These are phyloP conservation scores for Iselma pallidipennis DNA, from an alignment of 2,888 invertebrate genomes.

Conservation along the genomic window DNA sequence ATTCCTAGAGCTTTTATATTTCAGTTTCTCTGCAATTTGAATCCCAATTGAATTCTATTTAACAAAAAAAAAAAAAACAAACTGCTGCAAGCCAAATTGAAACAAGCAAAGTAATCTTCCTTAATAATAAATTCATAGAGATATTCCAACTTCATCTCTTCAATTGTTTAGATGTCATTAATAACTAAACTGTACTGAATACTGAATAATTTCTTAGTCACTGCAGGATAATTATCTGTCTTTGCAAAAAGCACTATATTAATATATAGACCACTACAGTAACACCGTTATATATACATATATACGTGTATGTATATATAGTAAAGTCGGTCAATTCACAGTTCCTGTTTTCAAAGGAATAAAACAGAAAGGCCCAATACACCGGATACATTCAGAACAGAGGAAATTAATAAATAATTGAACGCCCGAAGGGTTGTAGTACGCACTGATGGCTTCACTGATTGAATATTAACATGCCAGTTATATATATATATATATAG, in stretches of 20 bases:
- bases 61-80: neutral
- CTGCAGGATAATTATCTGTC: neutral
- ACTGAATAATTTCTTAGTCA: slow-evolving; percentile 2
- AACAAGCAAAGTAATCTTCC: neutral
- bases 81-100: neutral
- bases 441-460: slow-evolving; percentile 43
- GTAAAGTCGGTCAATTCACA: slow-evolving; percentile 4
- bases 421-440: slow-evolving; percentile 36
- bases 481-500: slow-evolving; percentile 1
- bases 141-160: neutral
- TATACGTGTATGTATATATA: too few species aligned
- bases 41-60: neutral
- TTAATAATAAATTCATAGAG: slow-evolving; percentile 1
- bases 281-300: too few species aligned
- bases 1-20: neutral
- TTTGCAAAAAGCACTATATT: neutral
- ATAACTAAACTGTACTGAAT: slow-evolving; percentile 4
- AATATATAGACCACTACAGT: neutral
- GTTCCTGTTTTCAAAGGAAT: neutral
- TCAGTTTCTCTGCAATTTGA: neutral
- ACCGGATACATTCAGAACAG: slow-evolving; percentile 32
- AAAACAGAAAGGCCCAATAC: slow-evolving; percentile 13
- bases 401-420: slow-evolving; percentile 49
- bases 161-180: neutral
- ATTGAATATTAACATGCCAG: slow-evolving; percentile 44